Evolutionary conservation across 2,113 vertebrate genomes (phyloP).

Genomic region (Gnathonemus echidnorhynchus): DNA sequence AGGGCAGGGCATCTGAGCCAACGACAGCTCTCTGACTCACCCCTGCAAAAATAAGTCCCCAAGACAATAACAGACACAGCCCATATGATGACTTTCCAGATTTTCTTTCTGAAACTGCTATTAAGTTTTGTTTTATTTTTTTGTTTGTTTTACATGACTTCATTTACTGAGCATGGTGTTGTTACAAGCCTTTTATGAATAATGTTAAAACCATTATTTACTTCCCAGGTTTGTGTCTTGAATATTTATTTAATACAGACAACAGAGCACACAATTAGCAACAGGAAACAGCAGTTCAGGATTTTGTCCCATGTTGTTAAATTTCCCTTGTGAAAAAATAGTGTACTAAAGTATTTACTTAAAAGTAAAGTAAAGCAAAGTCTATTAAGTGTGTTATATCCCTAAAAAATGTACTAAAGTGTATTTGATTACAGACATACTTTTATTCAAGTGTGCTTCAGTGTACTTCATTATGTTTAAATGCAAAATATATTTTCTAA

Average conservation of each 20-base stretch:
- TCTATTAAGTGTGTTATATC: no score
- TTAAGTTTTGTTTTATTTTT: not conserved
- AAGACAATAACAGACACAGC: not conserved
- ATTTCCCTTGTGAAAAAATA: not conserved
- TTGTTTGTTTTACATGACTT: not conserved
- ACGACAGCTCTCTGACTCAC: not conserved
- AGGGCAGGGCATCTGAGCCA: not conserved
- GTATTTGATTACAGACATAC: no score
- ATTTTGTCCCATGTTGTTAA: not conserved
- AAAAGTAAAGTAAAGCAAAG: no score
- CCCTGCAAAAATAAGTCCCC: not conserved
- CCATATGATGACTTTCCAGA: not conserved
- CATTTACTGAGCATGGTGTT: not conserved
- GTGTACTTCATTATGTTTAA: no score
- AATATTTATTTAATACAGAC: not conserved
- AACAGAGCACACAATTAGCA: not conserved
- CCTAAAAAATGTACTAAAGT: no score
- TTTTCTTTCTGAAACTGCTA: not conserved
- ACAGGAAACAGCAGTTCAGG: not conserved
- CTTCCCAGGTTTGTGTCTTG: not conserved
- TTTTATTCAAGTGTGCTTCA: no score
- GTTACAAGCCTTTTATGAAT: not conserved
- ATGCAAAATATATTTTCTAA: no score
- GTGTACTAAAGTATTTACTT: no score
- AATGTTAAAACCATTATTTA: not conserved